Conservation (phyloP, 2,797 vertebrate genomes). For the Fratercula arctica region DNA sequence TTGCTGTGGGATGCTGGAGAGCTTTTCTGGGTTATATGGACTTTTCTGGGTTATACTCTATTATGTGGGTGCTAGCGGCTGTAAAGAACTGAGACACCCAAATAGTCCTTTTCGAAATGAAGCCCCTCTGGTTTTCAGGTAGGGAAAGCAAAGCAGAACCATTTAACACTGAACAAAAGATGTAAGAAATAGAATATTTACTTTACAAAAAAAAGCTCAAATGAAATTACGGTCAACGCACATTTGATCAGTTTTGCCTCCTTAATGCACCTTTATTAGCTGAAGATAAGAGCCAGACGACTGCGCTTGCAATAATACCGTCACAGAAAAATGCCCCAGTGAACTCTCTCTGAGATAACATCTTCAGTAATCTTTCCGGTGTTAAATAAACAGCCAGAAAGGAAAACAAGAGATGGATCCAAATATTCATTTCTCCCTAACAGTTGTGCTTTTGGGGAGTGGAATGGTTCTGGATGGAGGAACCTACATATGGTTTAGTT, state of each 20-base stretch:
- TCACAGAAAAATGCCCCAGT: conserved; percentile 7
- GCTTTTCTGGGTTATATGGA: background rate
- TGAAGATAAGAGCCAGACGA: background rate
- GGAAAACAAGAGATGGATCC: conserved; percentile 18
- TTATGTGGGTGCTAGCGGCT: background rate
- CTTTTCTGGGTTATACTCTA: background rate
- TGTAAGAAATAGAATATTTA: background rate
- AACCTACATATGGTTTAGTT: conserved; percentile 49
- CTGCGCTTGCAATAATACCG: conserved; percentile 16
- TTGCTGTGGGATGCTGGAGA: background rate
- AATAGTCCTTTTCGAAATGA: background rate
- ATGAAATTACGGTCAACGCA: background rate
- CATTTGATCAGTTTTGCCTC: background rate
- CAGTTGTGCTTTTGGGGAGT: conserved; percentile 49
- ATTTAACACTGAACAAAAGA: background rate
- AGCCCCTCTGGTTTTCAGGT: background rate
- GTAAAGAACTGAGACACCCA: background rate
- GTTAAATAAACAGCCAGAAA: conserved; percentile 22
- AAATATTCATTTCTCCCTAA: background rate
- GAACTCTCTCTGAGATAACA: conserved; percentile 12
- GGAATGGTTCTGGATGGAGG: conserved; percentile 59
- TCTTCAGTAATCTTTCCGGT: conserved; percentile 28
- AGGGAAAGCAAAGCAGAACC: background rate
- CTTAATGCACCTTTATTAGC: background rate
- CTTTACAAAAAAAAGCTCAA: background rate